Evolutionary conservation across 2,888 invertebrate genomes (phyloP).

Genomic region (Neelides folsomi): DNA sequence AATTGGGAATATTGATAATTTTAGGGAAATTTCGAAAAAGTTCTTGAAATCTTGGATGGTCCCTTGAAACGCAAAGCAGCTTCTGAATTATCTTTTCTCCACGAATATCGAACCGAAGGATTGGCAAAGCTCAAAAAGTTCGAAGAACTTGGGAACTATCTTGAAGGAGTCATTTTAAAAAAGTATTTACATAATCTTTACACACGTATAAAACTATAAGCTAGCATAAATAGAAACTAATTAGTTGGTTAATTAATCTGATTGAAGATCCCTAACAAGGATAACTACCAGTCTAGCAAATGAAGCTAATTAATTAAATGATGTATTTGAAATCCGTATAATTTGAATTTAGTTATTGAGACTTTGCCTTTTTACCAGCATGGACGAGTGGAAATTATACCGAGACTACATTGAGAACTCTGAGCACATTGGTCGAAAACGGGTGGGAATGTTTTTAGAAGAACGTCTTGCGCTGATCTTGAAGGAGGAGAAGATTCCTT

Average conservation of each 20-base stretch:
- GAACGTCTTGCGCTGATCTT: not conserved
- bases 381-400: constrained; percentile 13
- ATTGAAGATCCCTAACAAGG: too few relatives aligned
- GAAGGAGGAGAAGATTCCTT: not conserved
- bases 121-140: constrained; percentile 9
- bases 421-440: constrained; percentile 10
- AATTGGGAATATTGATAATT: constrained; percentile 5
- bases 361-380: constrained; percentile 2
- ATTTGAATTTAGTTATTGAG: too few relatives aligned
- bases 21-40: constrained; percentile 61
- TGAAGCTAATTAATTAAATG: too few relatives aligned
- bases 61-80: constrained; percentile 43
- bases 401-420: constrained; percentile 15
- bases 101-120: constrained; percentile 13
- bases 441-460: constrained; percentile 9
- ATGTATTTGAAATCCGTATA: too few relatives aligned
- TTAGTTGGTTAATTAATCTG: too few relatives aligned
- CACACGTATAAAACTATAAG: too few relatives aligned
- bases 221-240: too few relatives aligned
- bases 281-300: too few relatives aligned
- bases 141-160: constrained; percentile 10
- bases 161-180: constrained; percentile 12
- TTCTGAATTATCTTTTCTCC: constrained; percentile 10
- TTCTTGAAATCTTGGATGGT: constrained; percentile 65
- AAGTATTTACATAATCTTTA: constrained; percentile 5